Base-by-base conservation (phyloP, 1,140 invertebrate species). In the Leptestheria dahalacensis region DNA sequence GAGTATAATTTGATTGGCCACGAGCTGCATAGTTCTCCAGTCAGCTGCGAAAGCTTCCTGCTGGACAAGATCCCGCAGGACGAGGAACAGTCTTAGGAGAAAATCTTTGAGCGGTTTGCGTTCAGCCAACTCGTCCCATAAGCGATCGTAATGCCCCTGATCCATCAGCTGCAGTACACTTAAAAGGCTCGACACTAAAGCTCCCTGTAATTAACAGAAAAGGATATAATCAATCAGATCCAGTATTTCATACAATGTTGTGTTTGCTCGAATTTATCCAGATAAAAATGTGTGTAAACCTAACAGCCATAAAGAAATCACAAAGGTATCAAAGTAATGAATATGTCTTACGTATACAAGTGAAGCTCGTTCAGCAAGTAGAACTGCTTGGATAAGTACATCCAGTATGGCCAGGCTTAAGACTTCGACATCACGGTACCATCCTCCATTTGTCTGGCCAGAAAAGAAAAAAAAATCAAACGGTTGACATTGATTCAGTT, bases 1-100 rank as follows among this genome's bases (percentile, higher is more conserved):
- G 3, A 95, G 71, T 58, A 97, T 82, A 4, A 95, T 84, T 73
- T 85, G 83, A 69, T 95, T 95, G 54, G 88, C 85, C 48, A 91
- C 81, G 76, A 96, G 85, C 68, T 88, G 82, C 71, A 98, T 88
- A 11, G 94, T 84, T 53, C 92, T 76, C 95, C 95, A 99, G 69
- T 97, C 92, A 0, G 79, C 73, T 2, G 90, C 85, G 67, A 92
- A 97, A 0, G 96, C 85, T 63, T 87, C 82, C 69, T 87, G 78
- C 63, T 81, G 78, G 15, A 94, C 82, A 2, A 97, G 76, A 69
- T 90, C 84, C 23, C 84, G 78, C 63, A 97, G 86, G 0, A 97
- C 86, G 11, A 91, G 74, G 65, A 97, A 85, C 3, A 91, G 84
- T 64, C 91, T 79, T 66, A 92, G 81, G 0, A 97, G 75, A 68